Conservation (phyloP, 1,140 invertebrate species). For the Triops longicaudatus region DNA sequence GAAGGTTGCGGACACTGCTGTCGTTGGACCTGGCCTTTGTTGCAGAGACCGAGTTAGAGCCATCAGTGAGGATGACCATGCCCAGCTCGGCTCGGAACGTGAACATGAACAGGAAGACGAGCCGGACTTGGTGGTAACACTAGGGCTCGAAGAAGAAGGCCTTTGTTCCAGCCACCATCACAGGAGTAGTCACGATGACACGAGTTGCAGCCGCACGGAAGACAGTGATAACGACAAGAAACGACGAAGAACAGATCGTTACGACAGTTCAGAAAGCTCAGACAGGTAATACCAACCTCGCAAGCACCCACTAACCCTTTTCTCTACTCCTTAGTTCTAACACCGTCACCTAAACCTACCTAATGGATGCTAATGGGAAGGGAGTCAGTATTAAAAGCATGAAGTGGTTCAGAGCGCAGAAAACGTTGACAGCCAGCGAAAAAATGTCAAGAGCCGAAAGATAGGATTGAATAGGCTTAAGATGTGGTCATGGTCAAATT, state of each 20-base stretch:
- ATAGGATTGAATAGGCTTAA: too few relatives aligned
- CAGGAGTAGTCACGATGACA: not conserved
- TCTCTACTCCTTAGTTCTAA: not conserved
- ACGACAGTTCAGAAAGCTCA: conserved; percentile 28
- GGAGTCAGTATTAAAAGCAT: too few relatives aligned
- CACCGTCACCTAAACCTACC: not conserved
- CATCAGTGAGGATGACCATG: not conserved
- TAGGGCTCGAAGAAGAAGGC: not conserved
- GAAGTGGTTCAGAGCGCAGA: too few relatives aligned
- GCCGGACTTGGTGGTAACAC: not conserved
- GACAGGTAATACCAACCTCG: conserved; percentile 19
- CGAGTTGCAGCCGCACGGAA: conserved; percentile 1
- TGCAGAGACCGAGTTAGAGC: not conserved
- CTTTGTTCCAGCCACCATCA: conserved; percentile 7
- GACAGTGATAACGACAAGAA: conserved; percentile 23
- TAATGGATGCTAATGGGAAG: too few relatives aligned
- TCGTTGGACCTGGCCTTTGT: not conserved
- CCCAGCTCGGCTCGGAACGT: not conserved
- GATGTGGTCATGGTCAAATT: too few relatives aligned
- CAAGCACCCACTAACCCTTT: not conserved
- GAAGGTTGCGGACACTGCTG: not conserved
- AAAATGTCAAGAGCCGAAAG: too few relatives aligned
- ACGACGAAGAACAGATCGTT: conserved; percentile 24
- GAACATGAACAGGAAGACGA: conserved; percentile 9
- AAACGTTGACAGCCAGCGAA: too few relatives aligned